Evolutionary conservation across 2,113 vertebrate species (phyloP).

Genomic region (Vireo altiloquus): DNA sequence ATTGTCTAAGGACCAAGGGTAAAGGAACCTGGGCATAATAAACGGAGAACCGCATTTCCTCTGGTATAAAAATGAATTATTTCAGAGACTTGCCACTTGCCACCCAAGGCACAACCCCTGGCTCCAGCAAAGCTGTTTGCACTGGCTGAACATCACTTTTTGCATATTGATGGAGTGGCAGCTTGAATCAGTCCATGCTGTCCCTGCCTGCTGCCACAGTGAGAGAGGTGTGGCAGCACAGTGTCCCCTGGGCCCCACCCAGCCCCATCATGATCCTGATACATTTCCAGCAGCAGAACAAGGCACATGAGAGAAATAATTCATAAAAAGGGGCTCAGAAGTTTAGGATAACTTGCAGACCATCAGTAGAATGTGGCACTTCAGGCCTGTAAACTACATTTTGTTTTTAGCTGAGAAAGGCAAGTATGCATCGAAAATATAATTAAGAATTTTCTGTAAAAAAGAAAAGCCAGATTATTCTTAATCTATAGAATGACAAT

Average conservation of each 20-base stretch:
- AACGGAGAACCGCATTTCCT: neutral
- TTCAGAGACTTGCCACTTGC: neutral
- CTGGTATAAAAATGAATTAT: neutral
- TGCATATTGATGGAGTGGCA: neutral
- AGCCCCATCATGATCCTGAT: neutral
- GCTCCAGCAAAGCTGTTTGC: neutral
- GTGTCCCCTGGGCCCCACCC: neutral
- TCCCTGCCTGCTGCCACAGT: neutral
- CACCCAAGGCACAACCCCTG: neutral
- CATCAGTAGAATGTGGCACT: neutral
- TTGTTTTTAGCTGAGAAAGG: neutral
- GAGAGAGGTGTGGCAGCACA: neutral
- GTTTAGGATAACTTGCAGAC: neutral
- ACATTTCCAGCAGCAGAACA: neutral
- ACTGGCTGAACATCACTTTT: neutral
- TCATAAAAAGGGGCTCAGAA: neutral
- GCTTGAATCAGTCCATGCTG: neutral
- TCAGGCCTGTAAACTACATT: neutral
- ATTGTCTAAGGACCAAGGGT: neutral
- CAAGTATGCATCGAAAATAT: neutral
- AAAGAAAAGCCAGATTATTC: neutral
- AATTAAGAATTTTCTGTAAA: neutral
- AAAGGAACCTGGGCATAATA: neutral
- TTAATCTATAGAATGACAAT: neutral
- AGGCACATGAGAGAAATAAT: fast-evolving